Conservation (phyloP, 2,113 vertebrate species). For the Oryzias woworae region DNA sequence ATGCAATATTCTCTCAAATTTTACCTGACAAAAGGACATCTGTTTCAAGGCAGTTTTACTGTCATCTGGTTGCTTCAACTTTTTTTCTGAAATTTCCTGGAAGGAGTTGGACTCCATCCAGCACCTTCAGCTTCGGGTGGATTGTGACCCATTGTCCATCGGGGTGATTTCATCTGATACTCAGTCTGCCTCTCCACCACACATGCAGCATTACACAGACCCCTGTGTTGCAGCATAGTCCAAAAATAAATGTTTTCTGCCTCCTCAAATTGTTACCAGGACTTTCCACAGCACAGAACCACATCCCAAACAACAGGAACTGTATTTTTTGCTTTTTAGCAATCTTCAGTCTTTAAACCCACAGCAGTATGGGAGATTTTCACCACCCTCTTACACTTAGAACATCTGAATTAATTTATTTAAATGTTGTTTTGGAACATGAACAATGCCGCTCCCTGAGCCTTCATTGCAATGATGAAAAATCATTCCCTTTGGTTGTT, state of each 20-base stretch:
- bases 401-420: constrained; percentile 30
- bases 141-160: constrained; percentile 19
- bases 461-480: constrained; percentile 3
- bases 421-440: constrained; percentile 25
- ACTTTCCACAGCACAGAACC: constrained; percentile 42
- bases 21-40: no score
- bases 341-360: constrained; percentile 25
- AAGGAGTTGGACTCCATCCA: constrained; percentile 16
- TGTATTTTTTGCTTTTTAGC: constrained; percentile 33
- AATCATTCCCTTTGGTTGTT: constrained; percentile 8
- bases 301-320: constrained; percentile 47
- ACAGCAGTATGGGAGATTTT: constrained; percentile 18
- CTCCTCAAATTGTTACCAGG: constrained; percentile 33
- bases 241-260: constrained; percentile 57
- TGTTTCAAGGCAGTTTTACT: no score
- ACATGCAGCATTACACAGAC: constrained; percentile 28
- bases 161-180: constrained; percentile 19
- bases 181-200: constrained; percentile 17
- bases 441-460: constrained; percentile 6
- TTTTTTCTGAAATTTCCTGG: not conserved
- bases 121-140: constrained; percentile 38
- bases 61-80: no score
- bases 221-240: constrained; percentile 48
- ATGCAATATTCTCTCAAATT: no score
- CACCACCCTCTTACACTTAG: constrained; percentile 6